Evolutionary conservation across 2,797 vertebrate species (phyloP).

Genomic region (Sebastolobus altivelis): DNA sequence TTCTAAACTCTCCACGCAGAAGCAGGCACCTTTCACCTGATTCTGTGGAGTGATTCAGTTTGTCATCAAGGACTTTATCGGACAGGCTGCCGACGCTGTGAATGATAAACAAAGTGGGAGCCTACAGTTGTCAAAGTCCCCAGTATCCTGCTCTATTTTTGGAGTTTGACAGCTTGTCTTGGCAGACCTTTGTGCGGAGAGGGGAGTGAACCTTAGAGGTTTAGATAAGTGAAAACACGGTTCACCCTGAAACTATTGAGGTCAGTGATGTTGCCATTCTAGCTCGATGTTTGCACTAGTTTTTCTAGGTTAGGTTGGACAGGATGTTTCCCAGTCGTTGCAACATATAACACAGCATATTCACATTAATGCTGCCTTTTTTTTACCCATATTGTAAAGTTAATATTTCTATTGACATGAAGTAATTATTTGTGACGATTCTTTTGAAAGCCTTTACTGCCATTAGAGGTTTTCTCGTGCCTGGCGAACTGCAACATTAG

Average conservation of each 20-base stretch:
- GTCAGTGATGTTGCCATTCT: conserved; percentile 37
- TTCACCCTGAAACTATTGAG: conserved; percentile 49
- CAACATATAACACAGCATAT: neutral
- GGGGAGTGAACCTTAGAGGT: conserved; percentile 70
- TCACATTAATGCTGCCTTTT: neutral
- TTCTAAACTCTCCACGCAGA: neutral
- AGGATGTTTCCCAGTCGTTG: conserved; percentile 14
- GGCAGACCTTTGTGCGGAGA: conserved; percentile 53
- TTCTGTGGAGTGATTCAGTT: conserved; percentile 44
- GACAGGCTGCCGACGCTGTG: conserved; percentile 45
- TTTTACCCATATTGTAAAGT: neutral
- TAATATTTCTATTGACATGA: neutral
- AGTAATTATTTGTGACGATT: neutral
- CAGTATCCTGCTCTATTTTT: conserved; percentile 75
- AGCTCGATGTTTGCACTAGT: conserved; percentile 26
- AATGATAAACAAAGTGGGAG: conserved; percentile 58
- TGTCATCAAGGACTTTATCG: conserved; percentile 42
- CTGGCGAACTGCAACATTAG: neutral
- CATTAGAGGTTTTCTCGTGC: neutral
- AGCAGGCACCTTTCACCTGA: conserved; percentile 46
- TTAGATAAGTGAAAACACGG: conserved; percentile 43
- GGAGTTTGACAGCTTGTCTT: conserved; percentile 66
- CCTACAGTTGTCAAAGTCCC: conserved; percentile 59
- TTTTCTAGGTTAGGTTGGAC: conserved; percentile 36
- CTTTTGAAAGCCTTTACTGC: neutral